A percentile compares a stretch with the other conserved stretches of the same genome.
These are phyloP conservation scores for Metellina segmentata DNA, from an alignment of 2,888 invertebrate species.

Conservation along the genomic window DNA sequence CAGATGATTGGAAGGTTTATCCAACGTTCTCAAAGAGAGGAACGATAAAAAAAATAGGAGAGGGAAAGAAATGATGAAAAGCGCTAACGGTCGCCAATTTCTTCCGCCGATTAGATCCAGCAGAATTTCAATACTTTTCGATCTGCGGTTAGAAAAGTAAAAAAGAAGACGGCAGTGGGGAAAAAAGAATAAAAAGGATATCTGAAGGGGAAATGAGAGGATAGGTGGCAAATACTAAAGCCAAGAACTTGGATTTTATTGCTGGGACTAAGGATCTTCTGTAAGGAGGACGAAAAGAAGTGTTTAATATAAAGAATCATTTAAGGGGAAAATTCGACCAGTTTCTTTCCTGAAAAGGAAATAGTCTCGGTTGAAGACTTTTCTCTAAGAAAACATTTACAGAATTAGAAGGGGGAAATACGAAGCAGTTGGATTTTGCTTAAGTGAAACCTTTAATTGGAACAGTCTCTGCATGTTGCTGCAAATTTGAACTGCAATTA, in stretches of 20 bases:
- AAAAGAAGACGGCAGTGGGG: not conserved
- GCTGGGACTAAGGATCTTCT: constrained; percentile 6
- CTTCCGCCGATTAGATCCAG: constrained; percentile 62
- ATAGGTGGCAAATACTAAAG: constrained; percentile 39
- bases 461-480: no score
- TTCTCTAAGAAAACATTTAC: not conserved
- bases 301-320: constrained; percentile 16
- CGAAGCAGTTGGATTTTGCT: not conserved
- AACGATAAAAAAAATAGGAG: constrained; percentile 27
- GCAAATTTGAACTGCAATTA: no score
- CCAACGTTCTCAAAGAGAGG: constrained; percentile 34
- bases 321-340: constrained; percentile 1
- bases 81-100: constrained; percentile 59
- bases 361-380: not conserved
- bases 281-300: constrained; percentile 14
- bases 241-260: constrained; percentile 56
- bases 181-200: constrained; percentile 3
- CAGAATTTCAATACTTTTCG: constrained; percentile 69
- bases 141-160: constrained; percentile 53
- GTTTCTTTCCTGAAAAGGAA: not conserved
- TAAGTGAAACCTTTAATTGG: no score
- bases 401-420: not conserved
- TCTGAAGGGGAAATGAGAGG: not conserved
- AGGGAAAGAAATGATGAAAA: constrained; percentile 48
- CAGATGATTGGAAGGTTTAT: constrained; percentile 73